Percentiles rank a stretch among this genome's conserved stretches.
These are phyloP conservation scores for Caenorhabditis sp. DNA, from an alignment of 2,888 invertebrate species.

Conservation along the genomic window DNA sequence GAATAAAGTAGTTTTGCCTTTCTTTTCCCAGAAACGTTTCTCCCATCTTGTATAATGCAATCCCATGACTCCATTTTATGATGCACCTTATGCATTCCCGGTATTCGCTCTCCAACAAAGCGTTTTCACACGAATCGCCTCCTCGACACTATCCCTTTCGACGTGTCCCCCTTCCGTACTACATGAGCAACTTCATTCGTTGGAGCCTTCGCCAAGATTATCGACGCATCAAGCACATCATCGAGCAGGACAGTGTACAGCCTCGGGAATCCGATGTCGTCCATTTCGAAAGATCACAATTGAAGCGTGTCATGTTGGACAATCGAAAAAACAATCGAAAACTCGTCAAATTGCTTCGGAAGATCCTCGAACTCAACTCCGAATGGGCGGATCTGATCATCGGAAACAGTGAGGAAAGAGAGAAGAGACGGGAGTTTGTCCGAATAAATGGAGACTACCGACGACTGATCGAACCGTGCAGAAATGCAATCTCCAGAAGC, in stretches of 20 bases:
- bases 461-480: not conserved
- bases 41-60: no score
- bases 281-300: not conserved
- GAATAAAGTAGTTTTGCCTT: slow-evolving; percentile 14
- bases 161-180: not conserved
- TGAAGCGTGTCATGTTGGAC: slow-evolving; percentile 7
- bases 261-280: not conserved
- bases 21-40: not conserved
- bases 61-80: not conserved
- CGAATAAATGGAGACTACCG: slow-evolving; percentile 13
- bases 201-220: not conserved
- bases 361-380: not conserved
- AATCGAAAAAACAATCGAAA: slow-evolving; percentile 8
- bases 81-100: not conserved
- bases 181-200: slow-evolving; percentile 10
- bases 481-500: not conserved
- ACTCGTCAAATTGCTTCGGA: not conserved
- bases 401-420: not conserved
- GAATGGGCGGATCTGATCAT: slow-evolving; percentile 12
- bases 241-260: slow-evolving; percentile 10
- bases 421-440: not conserved
- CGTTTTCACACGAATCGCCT: not conserved
- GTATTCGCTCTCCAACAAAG: no score
- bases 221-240: not conserved
- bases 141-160: not conserved